Evolutionary conservation across 2,797 vertebrate genomes (phyloP), one percentile per base, ranked within the genome.

Genomic region (Coluber constrictor): DNA sequence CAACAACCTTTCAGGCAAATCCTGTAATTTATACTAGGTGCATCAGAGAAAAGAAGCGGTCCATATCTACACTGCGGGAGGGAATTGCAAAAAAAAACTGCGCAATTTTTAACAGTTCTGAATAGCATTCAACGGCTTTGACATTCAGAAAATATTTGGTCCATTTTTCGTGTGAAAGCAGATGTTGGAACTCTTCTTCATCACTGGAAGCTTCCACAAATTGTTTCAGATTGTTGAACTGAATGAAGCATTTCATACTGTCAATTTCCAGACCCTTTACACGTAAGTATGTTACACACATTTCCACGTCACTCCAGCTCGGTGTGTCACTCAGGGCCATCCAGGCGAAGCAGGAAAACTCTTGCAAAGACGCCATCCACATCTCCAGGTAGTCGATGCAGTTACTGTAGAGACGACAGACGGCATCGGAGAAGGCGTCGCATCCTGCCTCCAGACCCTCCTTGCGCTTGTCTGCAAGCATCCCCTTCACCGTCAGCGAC

Each of bases 91-190:
- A 93, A 3, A n/a, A n/a, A 60, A 93, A 88, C 32, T 83, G 43
- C 60, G 61, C 61, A 54, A 55, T 90, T 66, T 92, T 89, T 79
- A 94, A 88, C n/a, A 87, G 90, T 57, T 93, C 88, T 90, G 83
- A 94, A 63, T 37, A 89, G 87, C 79, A 79, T 37, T 55, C 87
- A 37, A 37, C 90, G 51, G 37, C 15, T 87, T 54, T 54, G 11
- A 9, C 10, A 43, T 25, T 83, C 74, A 94, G 90, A 92, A 94
- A 94, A 29, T 94, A 83, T 43, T 83, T 29, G 13, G 47, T 87
- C 86, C 86, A 87, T n/a, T 87, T 87, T 18, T 87, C 11, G 0
- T 87, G 51, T n/a, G 86, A 51, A 27, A 87, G 47, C 6, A 87
- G 51, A 27, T 87, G 47, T 1, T 54, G 86, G 51, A 87, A 87